Percentiles rank a stretch among this genome's conserved stretches.
Evolutionary conservation across 2,888 invertebrate genomes (phyloP).

Genomic region (Drosophila kokeensis): DNA sequence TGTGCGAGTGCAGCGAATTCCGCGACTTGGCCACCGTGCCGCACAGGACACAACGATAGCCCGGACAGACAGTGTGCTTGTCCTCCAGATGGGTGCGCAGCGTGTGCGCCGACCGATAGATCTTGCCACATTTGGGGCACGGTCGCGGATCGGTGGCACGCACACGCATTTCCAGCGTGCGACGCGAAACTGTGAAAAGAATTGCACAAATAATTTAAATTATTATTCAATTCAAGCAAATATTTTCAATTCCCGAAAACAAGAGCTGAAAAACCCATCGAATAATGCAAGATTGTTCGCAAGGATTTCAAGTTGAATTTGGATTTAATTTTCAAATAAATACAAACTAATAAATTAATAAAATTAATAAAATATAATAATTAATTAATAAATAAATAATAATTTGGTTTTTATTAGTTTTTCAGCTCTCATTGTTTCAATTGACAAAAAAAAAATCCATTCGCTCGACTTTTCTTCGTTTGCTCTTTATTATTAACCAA

Average conservation of each 20-base stretch:
- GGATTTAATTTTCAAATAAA: background rate
- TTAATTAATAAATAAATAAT: background rate
- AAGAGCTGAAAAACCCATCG: slow-evolving; percentile 13
- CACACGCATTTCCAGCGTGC: slow-evolving; percentile 94
- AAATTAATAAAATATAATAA: too few relatives aligned
- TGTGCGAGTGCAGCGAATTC: slow-evolving; percentile 96
- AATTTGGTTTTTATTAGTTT: background rate
- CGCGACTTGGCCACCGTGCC: slow-evolving; percentile 97
- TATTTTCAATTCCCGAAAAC: background rate
- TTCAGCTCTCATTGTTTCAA: slow-evolving; percentile 3
- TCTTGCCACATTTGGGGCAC: slow-evolving; percentile 96
- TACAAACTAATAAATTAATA: background rate
- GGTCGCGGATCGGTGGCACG: slow-evolving; percentile 96
- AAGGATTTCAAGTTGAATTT: background rate
- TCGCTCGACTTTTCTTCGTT: slow-evolving; percentile 60
- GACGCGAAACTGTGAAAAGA: slow-evolving; percentile 88
- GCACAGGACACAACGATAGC: slow-evolving; percentile 95
- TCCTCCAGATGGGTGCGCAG: slow-evolving; percentile 96
- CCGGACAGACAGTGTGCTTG: slow-evolving; percentile 96
- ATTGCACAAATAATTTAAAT: background rate
- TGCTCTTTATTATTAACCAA: slow-evolving; percentile 76
- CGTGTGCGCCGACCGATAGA: slow-evolving; percentile 96
- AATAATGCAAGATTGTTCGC: background rate
- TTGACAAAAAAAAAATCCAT: slow-evolving; percentile 6
- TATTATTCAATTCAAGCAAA: background rate